Conservation (phyloP, 2,888 invertebrate species). For the Brenthis daphne region DNA sequence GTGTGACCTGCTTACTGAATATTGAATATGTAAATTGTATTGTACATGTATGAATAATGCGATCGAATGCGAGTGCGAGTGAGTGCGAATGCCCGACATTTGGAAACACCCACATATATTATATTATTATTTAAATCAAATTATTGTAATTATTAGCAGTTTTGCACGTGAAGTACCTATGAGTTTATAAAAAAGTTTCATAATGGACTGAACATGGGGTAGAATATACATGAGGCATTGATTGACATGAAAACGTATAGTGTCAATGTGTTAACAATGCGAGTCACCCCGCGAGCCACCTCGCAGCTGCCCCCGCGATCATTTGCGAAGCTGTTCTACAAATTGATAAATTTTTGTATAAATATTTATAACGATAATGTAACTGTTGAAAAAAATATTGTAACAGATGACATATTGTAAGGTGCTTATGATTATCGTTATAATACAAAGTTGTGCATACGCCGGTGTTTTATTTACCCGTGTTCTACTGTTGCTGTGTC, state of each 20-base stretch:
- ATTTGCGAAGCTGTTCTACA: slow-evolving; percentile 71
- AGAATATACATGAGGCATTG: slow-evolving; percentile 11
- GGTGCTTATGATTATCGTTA: slow-evolving; percentile 82
- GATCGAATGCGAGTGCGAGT: neutral
- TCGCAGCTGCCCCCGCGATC: slow-evolving; percentile 49
- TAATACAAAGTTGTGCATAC: slow-evolving; percentile 82
- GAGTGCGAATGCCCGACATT: neutral
- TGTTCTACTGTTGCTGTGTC: neutral
- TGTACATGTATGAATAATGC: slow-evolving; percentile 14
- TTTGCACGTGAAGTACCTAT: slow-evolving; percentile 12
- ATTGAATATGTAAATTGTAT: slow-evolving; percentile 18
- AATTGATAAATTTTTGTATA: slow-evolving; percentile 77
- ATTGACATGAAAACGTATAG: slow-evolving; percentile 6
- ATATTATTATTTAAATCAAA: slow-evolving; percentile 7
- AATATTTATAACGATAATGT: slow-evolving; percentile 79
- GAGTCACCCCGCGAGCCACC: slow-evolving; percentile 16
- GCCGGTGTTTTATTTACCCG: slow-evolving; percentile 43
- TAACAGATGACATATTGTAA: slow-evolving; percentile 80
- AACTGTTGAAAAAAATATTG: slow-evolving; percentile 78
- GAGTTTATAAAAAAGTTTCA: slow-evolving; percentile 12
- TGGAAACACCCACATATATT: slow-evolving; percentile 19
- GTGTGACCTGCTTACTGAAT: neutral
- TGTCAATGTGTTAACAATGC: too few species aligned
- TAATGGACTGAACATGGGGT: slow-evolving; percentile 25
- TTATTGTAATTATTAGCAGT: slow-evolving; percentile 1